These are phyloP conservation scores for Lepus oiostolus DNA, from an alignment of 2,797 vertebrate genomes.

Conservation along the genomic window DNA sequence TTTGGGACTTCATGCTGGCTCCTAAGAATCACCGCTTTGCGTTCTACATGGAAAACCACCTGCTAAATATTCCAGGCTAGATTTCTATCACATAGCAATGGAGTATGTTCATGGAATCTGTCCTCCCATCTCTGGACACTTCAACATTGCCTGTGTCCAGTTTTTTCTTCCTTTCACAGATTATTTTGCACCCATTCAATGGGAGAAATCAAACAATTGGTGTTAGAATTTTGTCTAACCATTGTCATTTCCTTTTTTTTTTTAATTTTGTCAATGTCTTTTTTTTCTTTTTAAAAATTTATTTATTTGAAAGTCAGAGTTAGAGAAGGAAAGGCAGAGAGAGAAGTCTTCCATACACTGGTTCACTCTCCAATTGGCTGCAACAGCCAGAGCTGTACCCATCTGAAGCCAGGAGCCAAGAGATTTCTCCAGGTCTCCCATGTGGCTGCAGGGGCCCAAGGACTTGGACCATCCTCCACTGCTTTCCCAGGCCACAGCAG, in stretches of 20 bases:
- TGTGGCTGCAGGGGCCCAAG: too few species aligned
- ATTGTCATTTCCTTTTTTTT: constrained; percentile 33
- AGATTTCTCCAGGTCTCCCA: too few species aligned
- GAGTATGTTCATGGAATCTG: constrained; percentile 8
- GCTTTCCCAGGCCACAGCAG: too few species aligned
- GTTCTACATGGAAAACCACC: neutral
- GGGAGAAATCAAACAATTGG: constrained; percentile 29
- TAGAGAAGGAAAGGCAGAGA: too few species aligned
- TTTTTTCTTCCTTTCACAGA: neutral
- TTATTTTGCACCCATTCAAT: constrained; percentile 13
- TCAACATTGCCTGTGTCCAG: neutral
- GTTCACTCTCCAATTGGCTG: too few species aligned
- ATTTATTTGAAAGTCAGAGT: too few species aligned
- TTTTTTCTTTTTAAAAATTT: too few species aligned
- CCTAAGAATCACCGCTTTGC: neutral
- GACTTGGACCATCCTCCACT: too few species aligned
- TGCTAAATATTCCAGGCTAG: neutral
- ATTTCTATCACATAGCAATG: neutral
- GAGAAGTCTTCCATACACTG: too few species aligned
- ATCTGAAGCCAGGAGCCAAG: too few species aligned
- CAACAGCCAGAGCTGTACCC: too few species aligned
- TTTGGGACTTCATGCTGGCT: neutral
- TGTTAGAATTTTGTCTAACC: constrained; percentile 39
- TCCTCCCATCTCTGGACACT: neutral
- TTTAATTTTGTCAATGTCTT: neutral